Evolutionary conservation across 2,113 vertebrate genomes (phyloP).

Genomic region (Scatophagus argus): DNA sequence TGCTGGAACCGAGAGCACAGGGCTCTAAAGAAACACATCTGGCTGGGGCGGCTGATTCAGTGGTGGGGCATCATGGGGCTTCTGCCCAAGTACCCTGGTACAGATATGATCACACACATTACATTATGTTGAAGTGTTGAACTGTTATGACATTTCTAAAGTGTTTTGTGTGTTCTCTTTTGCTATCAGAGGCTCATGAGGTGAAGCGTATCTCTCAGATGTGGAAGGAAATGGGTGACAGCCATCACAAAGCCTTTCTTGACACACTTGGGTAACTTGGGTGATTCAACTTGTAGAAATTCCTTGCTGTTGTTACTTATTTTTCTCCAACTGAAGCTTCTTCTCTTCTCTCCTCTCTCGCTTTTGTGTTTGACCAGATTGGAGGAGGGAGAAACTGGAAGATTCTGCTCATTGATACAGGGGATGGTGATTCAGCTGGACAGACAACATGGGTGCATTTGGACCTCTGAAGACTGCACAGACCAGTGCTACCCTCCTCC

Average conservation of each 20-base stretch:
- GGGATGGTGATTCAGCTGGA: conserved; percentile 63
- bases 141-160: not conserved
- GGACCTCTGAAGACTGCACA: conserved; percentile 55
- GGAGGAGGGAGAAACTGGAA: conserved; percentile 32
- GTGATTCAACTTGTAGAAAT: conserved; percentile 4
- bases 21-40: conserved; percentile 65
- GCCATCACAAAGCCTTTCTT: conserved; percentile 35
- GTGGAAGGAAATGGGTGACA: conserved; percentile 72
- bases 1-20: conserved; percentile 55
- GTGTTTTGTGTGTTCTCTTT: conserved; percentile 25
- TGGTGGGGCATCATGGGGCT: conserved; percentile 76
- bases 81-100: conserved; percentile 71
- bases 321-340: not conserved
- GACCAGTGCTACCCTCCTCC: conserved; percentile 70
- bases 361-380: conserved; percentile 16
- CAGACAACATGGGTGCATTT: conserved; percentile 60
- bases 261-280: conserved; percentile 37
- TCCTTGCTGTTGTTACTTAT: not conserved
- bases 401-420: conserved; percentile 63
- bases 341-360: conserved; percentile 2
- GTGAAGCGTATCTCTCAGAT: conserved; percentile 70
- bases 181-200: conserved; percentile 66
- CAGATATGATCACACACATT: not conserved
- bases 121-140: not conserved
- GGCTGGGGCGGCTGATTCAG: conserved; percentile 70